Conservation (phyloP, 2,113 vertebrate genomes). For the Miniopterus natalensis region DNA sequence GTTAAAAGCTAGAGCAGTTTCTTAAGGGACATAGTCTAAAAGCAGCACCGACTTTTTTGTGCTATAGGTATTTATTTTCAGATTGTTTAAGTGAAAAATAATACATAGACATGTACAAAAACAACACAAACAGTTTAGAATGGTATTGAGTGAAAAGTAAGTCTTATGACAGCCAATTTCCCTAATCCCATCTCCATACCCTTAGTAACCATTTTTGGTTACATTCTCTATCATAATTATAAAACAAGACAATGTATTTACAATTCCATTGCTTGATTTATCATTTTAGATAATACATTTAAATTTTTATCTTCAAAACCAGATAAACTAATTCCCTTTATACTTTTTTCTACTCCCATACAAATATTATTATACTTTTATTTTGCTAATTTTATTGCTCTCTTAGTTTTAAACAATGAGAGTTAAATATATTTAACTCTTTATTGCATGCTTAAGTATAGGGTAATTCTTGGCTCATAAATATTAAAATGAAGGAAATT, state of each 20-base stretch:
- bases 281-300: constrained; percentile 3
- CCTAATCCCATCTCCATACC: not conserved
- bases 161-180: not conserved
- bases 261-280: not conserved
- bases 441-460: not conserved
- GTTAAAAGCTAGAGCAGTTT: not conserved
- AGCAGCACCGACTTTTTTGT: not conserved
- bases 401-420: not conserved
- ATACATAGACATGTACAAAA: not conserved
- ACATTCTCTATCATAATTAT: not conserved
- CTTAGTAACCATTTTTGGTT: not conserved
- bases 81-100: not conserved
- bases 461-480: not conserved
- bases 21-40: not conserved
- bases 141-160: not conserved
- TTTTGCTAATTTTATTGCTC: constrained; percentile 23
- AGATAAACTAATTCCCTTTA: not conserved
- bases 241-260: not conserved
- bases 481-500: not conserved
- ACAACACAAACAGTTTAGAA: not conserved
- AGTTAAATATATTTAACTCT: not conserved
- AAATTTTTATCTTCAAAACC: not conserved
- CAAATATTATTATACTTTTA: constrained; percentile 18
- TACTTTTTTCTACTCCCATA: not conserved
- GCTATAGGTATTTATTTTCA: not conserved